Conservation (phyloP, 2,797 vertebrate species). For the Ceryle rudis region DNA sequence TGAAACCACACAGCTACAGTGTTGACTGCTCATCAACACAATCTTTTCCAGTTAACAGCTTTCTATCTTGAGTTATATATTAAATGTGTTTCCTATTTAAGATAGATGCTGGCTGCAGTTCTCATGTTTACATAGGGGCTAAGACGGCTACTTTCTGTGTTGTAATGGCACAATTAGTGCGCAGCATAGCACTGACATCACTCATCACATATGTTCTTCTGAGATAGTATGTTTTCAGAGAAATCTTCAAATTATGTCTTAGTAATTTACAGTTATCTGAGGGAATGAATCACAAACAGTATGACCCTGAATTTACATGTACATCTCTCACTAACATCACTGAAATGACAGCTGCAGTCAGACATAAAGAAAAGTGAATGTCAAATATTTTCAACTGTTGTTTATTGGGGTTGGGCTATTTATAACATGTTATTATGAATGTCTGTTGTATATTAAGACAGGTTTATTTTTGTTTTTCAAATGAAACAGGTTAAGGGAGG, state of each 20-base stretch:
- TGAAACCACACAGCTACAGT: background rate
- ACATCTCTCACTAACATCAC: background rate
- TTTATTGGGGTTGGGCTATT: too few species aligned
- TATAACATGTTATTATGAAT: background rate
- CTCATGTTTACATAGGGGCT: background rate
- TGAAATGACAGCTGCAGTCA: background rate
- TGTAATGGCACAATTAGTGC: background rate
- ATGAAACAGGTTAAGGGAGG: background rate
- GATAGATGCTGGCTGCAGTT: background rate
- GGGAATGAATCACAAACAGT: background rate
- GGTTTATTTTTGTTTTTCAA: background rate
- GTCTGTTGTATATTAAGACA: background rate
- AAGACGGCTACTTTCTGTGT: background rate
- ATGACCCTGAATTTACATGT: background rate
- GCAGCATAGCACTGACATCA: background rate
- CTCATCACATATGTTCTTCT: background rate
- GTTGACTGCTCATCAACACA: background rate
- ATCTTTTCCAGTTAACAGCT: background rate
- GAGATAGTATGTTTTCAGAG: background rate
- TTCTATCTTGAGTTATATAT: background rate
- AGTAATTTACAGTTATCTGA: background rate
- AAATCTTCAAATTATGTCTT: background rate
- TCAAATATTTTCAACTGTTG: background rate
- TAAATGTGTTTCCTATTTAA: background rate
- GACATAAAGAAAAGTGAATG: background rate